These are phyloP conservation scores for Metacarcinus magister DNA, from an alignment of 2,888 invertebrate species.

Conservation along the genomic window DNA sequence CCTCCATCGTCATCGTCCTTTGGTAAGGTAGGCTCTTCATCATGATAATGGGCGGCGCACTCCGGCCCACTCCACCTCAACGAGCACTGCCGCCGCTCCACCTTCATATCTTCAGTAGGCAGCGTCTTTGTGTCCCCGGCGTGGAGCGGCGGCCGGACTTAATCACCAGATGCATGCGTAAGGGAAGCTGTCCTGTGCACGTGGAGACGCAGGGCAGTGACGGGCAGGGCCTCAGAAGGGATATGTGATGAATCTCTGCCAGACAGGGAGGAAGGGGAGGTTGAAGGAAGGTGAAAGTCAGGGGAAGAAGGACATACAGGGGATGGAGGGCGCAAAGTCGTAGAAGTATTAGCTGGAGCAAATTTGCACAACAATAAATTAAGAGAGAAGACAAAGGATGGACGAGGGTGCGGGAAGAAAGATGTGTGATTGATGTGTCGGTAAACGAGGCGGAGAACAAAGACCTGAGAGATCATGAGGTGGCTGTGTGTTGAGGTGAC, in stretches of 20 bases:
- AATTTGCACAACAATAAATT: constrained; percentile 49
- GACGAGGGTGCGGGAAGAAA: constrained; percentile 44
- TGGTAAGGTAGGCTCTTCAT: constrained; percentile 39
- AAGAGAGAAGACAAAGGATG: constrained; percentile 32
- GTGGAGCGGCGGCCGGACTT: constrained; percentile 28
- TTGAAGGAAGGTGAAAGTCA: neutral
- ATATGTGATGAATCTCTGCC: neutral
- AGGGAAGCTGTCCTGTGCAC: neutral
- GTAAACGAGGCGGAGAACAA: constrained; percentile 51
- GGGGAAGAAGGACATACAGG: neutral
- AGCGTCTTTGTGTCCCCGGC: constrained; percentile 3
- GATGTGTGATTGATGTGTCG: constrained; percentile 49
- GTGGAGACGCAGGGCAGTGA: neutral
- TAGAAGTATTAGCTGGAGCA: constrained; percentile 33
- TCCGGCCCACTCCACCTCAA: constrained; percentile 39
- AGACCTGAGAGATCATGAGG: constrained; percentile 37
- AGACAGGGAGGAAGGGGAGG: neutral
- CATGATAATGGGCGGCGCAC: constrained; percentile 19
- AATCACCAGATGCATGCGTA: constrained; percentile 29
- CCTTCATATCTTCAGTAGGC: constrained; percentile 21
- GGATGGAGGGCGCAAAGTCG: constrained; percentile 17
- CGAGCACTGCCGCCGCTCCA: constrained; percentile 8
- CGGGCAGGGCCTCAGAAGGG: neutral
- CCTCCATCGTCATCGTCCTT: constrained; percentile 39
- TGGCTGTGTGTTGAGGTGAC: constrained; percentile 14